phyloP scores from a whole-genome alignment of 2,113 vertebrate genomes.

The Plotosus lineatus region DNA sequence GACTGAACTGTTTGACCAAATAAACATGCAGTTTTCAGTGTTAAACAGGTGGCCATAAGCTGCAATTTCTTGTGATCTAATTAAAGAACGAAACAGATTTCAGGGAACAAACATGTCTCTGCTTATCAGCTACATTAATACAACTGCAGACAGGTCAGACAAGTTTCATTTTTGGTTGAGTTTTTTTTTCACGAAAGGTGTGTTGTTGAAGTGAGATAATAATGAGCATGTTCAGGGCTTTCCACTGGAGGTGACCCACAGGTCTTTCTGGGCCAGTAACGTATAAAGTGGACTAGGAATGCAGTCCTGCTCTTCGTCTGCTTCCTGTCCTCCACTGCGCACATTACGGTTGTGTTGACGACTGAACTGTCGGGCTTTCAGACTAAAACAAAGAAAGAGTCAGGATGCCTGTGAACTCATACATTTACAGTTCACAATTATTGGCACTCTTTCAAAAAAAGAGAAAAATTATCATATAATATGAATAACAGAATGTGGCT shows the following conservation, averaged over 20 bases:
- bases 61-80: not conserved
- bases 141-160: not conserved
- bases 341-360: conserved; percentile 60
- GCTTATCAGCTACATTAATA: not conserved
- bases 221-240: not conserved
- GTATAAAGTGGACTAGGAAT: conserved; percentile 54
- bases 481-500: not conserved
- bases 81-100: not conserved
- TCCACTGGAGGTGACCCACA: conserved; percentile 29
- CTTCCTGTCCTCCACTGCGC: conserved; percentile 27
- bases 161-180: not conserved
- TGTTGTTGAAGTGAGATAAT: not conserved
- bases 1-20: not conserved
- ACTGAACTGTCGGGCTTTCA: conserved; percentile 55
- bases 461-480: not conserved
- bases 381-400: conserved; percentile 25
- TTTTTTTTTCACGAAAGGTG: not conserved
- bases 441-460: not conserved
- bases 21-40: not conserved
- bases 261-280: conserved; percentile 50
- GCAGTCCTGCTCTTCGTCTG: conserved; percentile 42
- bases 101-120: not conserved
- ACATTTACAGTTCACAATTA: not conserved
- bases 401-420: not conserved
- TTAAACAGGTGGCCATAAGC: not conserved